Conservation (phyloP, 2,113 vertebrate species). For the Istiophorus platypterus region DNA sequence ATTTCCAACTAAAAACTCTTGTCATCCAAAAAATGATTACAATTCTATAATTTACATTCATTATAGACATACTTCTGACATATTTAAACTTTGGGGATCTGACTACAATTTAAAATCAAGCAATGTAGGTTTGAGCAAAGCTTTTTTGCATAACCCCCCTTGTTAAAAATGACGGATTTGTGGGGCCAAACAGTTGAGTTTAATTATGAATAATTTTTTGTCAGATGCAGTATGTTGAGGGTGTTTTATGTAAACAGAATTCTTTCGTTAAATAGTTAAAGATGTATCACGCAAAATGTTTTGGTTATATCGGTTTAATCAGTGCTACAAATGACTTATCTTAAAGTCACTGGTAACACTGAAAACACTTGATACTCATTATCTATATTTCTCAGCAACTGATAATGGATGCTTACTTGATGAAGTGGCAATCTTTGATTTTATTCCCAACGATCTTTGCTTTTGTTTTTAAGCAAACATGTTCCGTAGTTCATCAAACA, state of each 20-base stretch:
- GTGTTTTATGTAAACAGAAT: no score
- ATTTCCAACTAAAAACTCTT: background rate
- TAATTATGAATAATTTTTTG: background rate
- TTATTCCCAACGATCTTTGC: no score
- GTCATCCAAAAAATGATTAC: background rate
- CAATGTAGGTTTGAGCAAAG: background rate
- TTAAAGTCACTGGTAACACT: background rate
- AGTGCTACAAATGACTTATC: background rate
- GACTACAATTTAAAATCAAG: no score
- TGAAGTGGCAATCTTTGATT: no score
- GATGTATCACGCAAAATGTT: background rate
- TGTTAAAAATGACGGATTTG: background rate
- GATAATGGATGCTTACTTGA: no score
- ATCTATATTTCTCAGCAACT: no score
- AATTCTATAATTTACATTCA: background rate
- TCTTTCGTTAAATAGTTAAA: no score
- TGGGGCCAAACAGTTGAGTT: background rate
- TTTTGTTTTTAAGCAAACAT: no score
- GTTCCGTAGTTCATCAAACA: no score
- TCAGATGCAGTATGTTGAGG: background rate
- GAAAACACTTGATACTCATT: no score
- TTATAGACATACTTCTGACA: background rate
- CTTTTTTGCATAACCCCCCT: background rate
- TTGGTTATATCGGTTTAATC: background rate
- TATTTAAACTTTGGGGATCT: background rate